Evolutionary conservation across 2,888 invertebrate genomes (phyloP).

Genomic region (Eupeodes latifasciatus): DNA sequence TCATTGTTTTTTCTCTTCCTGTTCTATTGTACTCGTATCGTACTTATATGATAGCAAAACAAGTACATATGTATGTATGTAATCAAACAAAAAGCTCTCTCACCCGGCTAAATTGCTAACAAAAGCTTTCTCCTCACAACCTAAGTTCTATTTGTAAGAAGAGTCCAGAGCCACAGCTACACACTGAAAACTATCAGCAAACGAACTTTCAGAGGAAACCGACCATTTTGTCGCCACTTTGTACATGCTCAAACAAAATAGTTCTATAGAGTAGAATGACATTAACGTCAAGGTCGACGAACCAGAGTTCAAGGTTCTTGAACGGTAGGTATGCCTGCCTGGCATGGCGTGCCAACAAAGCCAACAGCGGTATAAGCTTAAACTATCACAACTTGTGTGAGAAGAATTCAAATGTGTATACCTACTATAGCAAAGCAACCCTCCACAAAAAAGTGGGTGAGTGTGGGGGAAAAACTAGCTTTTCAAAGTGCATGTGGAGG

Average conservation of each 20-base stretch:
- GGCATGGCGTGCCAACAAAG: neutral
- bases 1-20: conserved; percentile 62
- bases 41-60: neutral
- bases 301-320: conserved; percentile 84
- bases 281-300: conserved; percentile 84
- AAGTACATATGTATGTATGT: too few relatives aligned
- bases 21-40: conserved; percentile 28
- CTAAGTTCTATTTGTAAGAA: neutral
- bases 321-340: conserved; percentile 52
- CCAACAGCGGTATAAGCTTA: conserved; percentile 27
- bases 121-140: conserved; percentile 33
- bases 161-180: neutral
- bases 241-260: conserved; percentile 28
- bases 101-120: conserved; percentile 34
- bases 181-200: conserved; percentile 7
- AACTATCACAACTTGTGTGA: conserved; percentile 46
- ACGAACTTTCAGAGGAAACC: conserved; percentile 39
- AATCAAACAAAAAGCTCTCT: conserved; percentile 53
- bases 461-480: conserved; percentile 42
- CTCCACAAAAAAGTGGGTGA: neutral
- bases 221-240: conserved; percentile 40
- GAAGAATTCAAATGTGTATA: conserved; percentile 5
- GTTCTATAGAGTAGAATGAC: conserved; percentile 79
- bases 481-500: conserved; percentile 32
- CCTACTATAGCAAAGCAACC: neutral